Conservation (phyloP, 2,888 invertebrate genomes). For the Cataglyphis albicans region DNA sequence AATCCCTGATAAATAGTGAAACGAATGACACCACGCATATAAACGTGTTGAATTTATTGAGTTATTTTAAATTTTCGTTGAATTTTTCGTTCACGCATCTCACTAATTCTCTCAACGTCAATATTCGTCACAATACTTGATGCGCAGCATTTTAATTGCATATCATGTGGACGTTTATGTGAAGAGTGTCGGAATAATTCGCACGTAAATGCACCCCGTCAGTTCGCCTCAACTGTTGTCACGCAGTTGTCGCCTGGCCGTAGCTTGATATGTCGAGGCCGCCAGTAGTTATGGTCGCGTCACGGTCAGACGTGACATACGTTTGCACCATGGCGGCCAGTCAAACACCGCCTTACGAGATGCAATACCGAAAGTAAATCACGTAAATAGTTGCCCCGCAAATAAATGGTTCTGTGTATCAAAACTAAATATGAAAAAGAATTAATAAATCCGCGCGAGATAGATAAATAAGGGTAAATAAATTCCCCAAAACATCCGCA, state of each 20-base stretch:
- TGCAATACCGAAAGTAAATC: not conserved
- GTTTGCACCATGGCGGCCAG: conserved; percentile 3
- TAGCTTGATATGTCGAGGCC: conserved; percentile 40
- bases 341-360: conserved; percentile 23
- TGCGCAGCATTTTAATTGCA: conserved; percentile 17
- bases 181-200: conserved; percentile 20
- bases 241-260: conserved; percentile 37
- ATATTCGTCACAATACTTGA: not conserved
- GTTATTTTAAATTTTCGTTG: not conserved
- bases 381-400: not conserved
- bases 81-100: not conserved
- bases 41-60: conserved; percentile 14
- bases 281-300: conserved; percentile 40
- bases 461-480: not conserved
- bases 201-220: conserved; percentile 24
- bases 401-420: not conserved
- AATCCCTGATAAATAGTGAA: not conserved
- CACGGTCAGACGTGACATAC: conserved; percentile 45
- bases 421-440: not conserved
- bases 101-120: not conserved
- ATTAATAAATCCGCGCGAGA: not conserved
- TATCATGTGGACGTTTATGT: conserved; percentile 2
- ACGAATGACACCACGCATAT: not conserved
- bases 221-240: conserved; percentile 40
- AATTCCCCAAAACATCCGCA: not conserved